Evolutionary conservation across 2,888 invertebrate species (phyloP).

Genomic region (Bombylius discolor): DNA sequence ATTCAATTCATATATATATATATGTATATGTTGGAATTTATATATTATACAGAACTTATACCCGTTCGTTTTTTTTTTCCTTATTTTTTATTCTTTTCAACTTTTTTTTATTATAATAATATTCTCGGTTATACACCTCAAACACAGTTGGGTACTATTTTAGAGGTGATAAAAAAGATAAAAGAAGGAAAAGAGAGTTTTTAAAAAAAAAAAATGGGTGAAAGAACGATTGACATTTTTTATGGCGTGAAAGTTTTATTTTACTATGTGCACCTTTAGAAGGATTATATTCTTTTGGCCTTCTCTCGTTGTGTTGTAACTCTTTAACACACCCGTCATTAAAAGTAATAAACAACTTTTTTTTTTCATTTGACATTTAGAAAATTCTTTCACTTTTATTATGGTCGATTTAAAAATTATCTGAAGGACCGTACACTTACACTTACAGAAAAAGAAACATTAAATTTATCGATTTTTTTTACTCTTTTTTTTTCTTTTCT

Average conservation of each 20-base stretch:
- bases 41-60: too few species aligned
- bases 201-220: conserved; percentile 2
- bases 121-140: background rate
- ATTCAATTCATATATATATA: too few species aligned
- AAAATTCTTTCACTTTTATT: background rate
- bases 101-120: too few species aligned
- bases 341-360: conserved; percentile 1
- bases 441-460: too few species aligned
- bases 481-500: too few species aligned
- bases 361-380: background rate
- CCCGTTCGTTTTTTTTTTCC: too few species aligned
- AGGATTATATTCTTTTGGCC: background rate
- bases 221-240: conserved; percentile 10
- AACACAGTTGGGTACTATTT: background rate
- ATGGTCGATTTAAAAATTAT: background rate
- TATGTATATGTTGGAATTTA: too few species aligned
- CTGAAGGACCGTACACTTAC: background rate
- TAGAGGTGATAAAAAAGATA: background rate
- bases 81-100: too few species aligned
- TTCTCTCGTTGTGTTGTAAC: background rate
- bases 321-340: background rate
- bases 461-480: too few species aligned
- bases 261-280: conserved; percentile 1
- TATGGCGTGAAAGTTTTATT: conserved; percentile 15
- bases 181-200: background rate